Base-by-base conservation (phyloP, 1,140 invertebrate genomes). In the Oedothorax gibbosus region DNA sequence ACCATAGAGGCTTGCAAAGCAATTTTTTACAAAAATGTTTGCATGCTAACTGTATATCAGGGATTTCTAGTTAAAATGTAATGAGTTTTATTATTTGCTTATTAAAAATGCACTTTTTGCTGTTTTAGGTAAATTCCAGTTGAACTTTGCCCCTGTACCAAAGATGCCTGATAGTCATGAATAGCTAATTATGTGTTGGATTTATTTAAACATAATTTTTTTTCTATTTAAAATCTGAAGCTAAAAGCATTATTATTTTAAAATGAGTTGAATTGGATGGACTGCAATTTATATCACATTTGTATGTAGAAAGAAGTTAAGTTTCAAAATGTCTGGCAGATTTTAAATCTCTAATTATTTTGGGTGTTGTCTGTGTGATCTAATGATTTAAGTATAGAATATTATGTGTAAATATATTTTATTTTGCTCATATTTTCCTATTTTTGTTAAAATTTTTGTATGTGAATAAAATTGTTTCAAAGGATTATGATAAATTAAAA, bases 111-210 rank as follows among this genome's bases (percentile, higher is more conserved):
- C 35, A 35, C 35, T 35, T 35, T 35, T 35, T 35, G 5, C 35
- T 35, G 7, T 84, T 75, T 57, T 20, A 84, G 81, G 81, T 75
- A 84, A 76, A 68, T 84, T 84, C 69, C 81, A 84, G 7, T 66
- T 84, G 50, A 84, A 76, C 53, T 84, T 56, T 60, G 76, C 15
- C 57, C 81, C 81, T 14, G 62, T 84, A 81, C 78, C 81, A 84
- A 84, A 84, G 71, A 60, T 73, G 35, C 60, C 72, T 51, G 81
- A 84, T 68, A 66, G 81, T 84, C 81, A 84, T 84, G 81, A 84
- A 49, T 84, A 84, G 57, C 49, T 84, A 3, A 35, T 35, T 35
- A 35, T 35, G 35, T 35, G 35, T 35, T 35, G 35, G 35, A 35
- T 35, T 35, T 35, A 35, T 35, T 35, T 35, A 35, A 35, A 35